Evolutionary conservation across 2,888 invertebrate genomes (phyloP), one percentile per base, ranked within the genome.

Genomic region (Neocrepidodera transversa): DNA sequence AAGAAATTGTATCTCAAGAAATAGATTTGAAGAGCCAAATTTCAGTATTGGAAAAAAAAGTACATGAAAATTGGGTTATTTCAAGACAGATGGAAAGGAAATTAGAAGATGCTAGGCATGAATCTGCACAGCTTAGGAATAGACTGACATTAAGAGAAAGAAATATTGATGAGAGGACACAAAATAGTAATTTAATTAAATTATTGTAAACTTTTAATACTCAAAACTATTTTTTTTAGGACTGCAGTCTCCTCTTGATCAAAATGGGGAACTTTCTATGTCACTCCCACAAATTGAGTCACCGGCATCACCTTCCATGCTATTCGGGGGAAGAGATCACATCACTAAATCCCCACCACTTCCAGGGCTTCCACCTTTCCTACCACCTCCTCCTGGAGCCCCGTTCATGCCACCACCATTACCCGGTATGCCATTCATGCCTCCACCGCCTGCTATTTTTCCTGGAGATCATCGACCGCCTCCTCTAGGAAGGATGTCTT

Each of bases 1-100:
- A 91, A 54, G 95, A 95, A 82, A 87, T 95, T 61, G 85, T 92
- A n/a, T 92, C 93, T 58, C 93, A 93, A 77, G 91, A 93, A 77
- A 89, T 86, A 62, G 83, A 85, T 65, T 79, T 84, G 65, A 86
- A 85, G 73, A 82, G 80, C 71, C 92, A 93, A 73, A 87, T 93
- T 66, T 85, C 92, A 53, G 85, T 87, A 57, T 83, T 92, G 58
- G 94, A 95, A 79, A 87, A 90, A 71, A 91, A 93, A 66, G 89
- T 92, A 11, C 93, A 95, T 79, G 89, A 91, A 73, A 89, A 90
- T 66, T 93, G 92, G 95, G 86, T 95, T 52, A 86, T 88, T 59
- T 90, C 93, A 10, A 83, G 94, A 48, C 90, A 92, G 73, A 89
- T 90, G 28, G 89, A 92, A 75, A 85, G 95, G 26, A 91, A 90